Conservation (phyloP, 2,113 vertebrate genomes). For the Sialia sialis region DNA sequence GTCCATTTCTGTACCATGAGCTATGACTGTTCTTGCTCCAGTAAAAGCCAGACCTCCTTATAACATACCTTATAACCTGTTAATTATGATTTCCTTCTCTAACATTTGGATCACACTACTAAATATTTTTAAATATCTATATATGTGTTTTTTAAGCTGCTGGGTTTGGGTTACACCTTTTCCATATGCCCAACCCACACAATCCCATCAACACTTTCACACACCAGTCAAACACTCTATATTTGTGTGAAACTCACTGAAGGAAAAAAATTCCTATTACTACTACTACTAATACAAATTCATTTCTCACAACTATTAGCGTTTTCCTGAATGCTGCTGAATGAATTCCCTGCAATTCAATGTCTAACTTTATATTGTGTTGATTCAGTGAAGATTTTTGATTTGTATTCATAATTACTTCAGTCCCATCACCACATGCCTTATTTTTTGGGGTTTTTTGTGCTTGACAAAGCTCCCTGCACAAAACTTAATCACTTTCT, state of each 20-base stretch:
- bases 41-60: slow-evolving; percentile 24
- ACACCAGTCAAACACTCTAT: slow-evolving; percentile 67
- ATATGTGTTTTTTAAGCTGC: slow-evolving; percentile 67
- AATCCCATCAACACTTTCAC: slow-evolving; percentile 66
- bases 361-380: neutral
- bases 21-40: neutral
- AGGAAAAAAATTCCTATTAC: slow-evolving; percentile 56
- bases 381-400: slow-evolving; percentile 19
- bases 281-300: slow-evolving; percentile 67
- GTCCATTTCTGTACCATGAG: neutral
- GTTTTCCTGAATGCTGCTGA: slow-evolving; percentile 5
- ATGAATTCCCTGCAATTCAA: slow-evolving; percentile 14
- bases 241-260: slow-evolving; percentile 66
- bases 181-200: slow-evolving; percentile 60
- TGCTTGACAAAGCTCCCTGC: slow-evolving; percentile 15
- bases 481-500: slow-evolving; percentile 46
- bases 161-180: slow-evolving; percentile 67
- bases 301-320: slow-evolving; percentile 57
- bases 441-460: neutral
- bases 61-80: slow-evolving; percentile 60
- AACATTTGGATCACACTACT: slow-evolving; percentile 52
- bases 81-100: slow-evolving; percentile 64
- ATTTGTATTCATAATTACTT: slow-evolving; percentile 22
- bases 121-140: slow-evolving; percentile 63
- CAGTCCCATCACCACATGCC: neutral